Evolutionary conservation across 2,888 invertebrate genomes (phyloP).

Genomic region (Zygogramma bicolorata): DNA sequence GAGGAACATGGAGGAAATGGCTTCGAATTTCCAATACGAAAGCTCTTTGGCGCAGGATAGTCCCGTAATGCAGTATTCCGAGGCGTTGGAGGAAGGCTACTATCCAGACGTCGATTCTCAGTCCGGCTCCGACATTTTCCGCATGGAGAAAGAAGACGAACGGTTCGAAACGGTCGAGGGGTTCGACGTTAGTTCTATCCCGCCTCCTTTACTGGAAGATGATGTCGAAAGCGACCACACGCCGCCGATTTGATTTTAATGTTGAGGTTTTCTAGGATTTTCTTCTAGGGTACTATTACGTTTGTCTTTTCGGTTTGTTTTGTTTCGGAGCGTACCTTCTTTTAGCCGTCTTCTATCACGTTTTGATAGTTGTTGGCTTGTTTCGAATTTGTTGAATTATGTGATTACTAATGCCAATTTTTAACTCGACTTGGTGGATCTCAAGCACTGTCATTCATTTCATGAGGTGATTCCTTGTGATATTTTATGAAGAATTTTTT

Average conservation of each 20-base stretch:
- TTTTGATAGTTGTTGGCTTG: conserved; percentile 47
- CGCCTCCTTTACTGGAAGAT: conserved; percentile 82
- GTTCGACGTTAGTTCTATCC: conserved; percentile 81
- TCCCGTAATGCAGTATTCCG: conserved; percentile 53
- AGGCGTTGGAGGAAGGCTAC: conserved; percentile 72
- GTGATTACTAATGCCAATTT: not conserved
- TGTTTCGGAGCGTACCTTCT: conserved; percentile 41
- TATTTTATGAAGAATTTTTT: too few species aligned
- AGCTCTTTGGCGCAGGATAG: conserved; percentile 53
- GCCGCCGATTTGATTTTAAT: conserved; percentile 65
- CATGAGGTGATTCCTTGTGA: too few species aligned
- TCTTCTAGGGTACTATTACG: conserved; percentile 42
- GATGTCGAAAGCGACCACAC: conserved; percentile 74
- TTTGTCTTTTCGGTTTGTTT: conserved; percentile 48
- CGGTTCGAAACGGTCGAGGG: conserved; percentile 79
- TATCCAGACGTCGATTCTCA: conserved; percentile 73
- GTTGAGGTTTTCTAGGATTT: conserved; percentile 51
- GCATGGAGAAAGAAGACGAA: conserved; percentile 66
- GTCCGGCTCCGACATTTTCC: conserved; percentile 67
- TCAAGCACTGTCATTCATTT: too few species aligned
- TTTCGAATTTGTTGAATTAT: conserved; percentile 47
- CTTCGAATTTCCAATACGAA: conserved; percentile 61
- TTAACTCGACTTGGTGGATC: too few species aligned
- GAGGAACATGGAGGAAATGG: conserved; percentile 62
- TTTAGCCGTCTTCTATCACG: conserved; percentile 47